Evolutionary conservation across 2,888 invertebrate genomes (phyloP), one percentile per base, ranked within the genome.

Genomic region (Hirtodrosophila cameraria): DNA sequence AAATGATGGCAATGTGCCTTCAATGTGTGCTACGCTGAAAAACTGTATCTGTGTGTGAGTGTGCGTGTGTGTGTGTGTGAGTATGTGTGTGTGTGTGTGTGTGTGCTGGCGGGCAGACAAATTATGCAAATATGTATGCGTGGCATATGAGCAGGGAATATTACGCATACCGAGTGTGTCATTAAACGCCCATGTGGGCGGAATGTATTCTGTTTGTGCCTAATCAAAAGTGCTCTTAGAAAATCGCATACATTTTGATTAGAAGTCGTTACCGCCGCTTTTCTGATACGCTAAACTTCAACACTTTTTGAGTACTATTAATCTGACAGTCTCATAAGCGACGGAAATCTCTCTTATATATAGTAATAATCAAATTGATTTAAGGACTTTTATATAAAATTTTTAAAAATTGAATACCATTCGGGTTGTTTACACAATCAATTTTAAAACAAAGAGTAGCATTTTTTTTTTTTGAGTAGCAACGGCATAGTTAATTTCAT

Each of bases 131-230:
- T 77, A 64, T 68, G 62, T 77, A 64, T 68, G 62, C 61, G 49
- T 72, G 76, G 68, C 80, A 80, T 79, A 82, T 79, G 78, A 82
- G 70, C 63, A 62, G 35, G 60, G 53, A 75, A 83, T 76, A 83
- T 83, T 83, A 86, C 80, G 65, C 69, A 84, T 84, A 86, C 64
- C 75, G 57, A 59, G 86, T 75, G 79, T 62, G 78, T 72, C 75
- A 86, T 81, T 84, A 81, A 61, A 59, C 75, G 59, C 71, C 62
- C 75, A 53, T 16, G 18, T 33, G 8, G 48, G 48, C 46, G 46
- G 15, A 13, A 16, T 11, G 9, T 3, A 13, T 12, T 20, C 46
- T 61, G 42, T 33, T 67, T 70, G 75, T 46, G 83, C 60, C 82
- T 79, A 82, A 80, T 85, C 80, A 66, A 72, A 65, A 66, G 59